A percentile compares a stretch with the other conserved stretches of the same genome.
Conservation (phyloP, 2,797 vertebrate species). For the Momotus momota region DNA sequence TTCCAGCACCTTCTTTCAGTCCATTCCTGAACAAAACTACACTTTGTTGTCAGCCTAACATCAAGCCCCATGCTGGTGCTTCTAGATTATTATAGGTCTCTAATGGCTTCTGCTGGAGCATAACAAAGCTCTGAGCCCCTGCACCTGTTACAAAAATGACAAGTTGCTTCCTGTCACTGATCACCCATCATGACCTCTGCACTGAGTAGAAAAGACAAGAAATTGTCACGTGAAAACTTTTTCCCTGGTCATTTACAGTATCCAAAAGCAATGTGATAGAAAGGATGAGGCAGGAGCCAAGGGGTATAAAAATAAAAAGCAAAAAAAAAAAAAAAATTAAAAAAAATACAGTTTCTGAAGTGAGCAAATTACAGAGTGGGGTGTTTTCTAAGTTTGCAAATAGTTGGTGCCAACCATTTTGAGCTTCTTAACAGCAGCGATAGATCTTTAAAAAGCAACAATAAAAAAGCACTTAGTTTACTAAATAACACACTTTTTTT, state of each 20-base stretch:
- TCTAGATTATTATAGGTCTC: constrained; percentile 24
- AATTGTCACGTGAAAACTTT: constrained; percentile 36
- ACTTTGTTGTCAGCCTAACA: neutral
- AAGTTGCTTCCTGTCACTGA: constrained; percentile 53
- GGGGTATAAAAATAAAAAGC: constrained; percentile 12
- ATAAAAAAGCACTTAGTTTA: constrained; percentile 56
- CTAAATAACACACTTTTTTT: constrained; percentile 33
- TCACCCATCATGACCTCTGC: constrained; percentile 45
- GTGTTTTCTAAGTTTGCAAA: neutral
- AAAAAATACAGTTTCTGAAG: neutral
- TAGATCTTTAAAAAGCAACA: constrained; percentile 15
- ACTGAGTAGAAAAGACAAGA: neutral
- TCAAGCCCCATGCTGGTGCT: neutral
- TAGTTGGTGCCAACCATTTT: neutral
- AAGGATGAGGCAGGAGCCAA: neutral
- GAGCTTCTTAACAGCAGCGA: constrained; percentile 4
- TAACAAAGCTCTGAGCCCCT: constrained; percentile 44
- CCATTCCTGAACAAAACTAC: neutral
- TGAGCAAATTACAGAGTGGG: neutral
- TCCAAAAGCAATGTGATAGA: neutral
- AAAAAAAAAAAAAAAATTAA: neutral
- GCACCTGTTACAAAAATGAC: constrained; percentile 36
- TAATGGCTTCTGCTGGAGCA: constrained; percentile 22
- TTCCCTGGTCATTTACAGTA: neutral
- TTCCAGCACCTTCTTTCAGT: neutral